Base-by-base conservation (phyloP, 1,140 invertebrate genomes). In the Tetragonula clypearis region DNA sequence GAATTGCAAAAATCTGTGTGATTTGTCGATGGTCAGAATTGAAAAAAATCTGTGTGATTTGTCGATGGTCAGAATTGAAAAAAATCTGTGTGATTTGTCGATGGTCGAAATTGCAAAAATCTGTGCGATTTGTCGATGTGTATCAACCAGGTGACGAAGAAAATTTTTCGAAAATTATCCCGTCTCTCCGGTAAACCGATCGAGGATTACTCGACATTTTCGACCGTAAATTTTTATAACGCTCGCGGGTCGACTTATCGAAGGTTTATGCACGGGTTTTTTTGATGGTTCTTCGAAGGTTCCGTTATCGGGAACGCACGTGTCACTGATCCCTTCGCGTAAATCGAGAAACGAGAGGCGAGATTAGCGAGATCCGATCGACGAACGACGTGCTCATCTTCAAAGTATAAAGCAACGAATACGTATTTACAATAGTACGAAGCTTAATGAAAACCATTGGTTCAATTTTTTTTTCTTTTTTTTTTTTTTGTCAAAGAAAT, bases 231-330 rank as follows among this genome's bases (percentile, higher is more conserved):
- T 55, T 66, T 55, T 35, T 41, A 75, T 75, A 75, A 8, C 26
- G 9, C 56, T 75, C 49, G 1, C 5, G 71, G 60, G 60, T 49
- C 23, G 23, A 21, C 49, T 82, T 82, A 82, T 82, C 80, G 58
- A 30, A 56, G 19, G 14, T 15, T 17, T 9, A 62, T 41, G 17
- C 12, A 6, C 17, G 30, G 23, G 17, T 9, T 3, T 9, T 9
- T 3, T 12, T 1, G 5, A 56, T 14, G 68, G 21, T 60, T 58
- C 79, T 11, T 23, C 72, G 71, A 55, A 62, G 77, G 69, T 17
- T 55, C 14, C 66, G 55, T 80, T 88, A 87, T 88, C 86, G 74
- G 62, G 72, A 83, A 62, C 35, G 26, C 75, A 35, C 9, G 23
- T 65, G 68, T 68, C 21, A 15, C 15, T 19, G 6, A 21, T 58